Evolutionary conservation across 2,113 vertebrate genomes (phyloP), one percentile per base, ranked within the genome.

Genomic region (Limanda limanda): DNA sequence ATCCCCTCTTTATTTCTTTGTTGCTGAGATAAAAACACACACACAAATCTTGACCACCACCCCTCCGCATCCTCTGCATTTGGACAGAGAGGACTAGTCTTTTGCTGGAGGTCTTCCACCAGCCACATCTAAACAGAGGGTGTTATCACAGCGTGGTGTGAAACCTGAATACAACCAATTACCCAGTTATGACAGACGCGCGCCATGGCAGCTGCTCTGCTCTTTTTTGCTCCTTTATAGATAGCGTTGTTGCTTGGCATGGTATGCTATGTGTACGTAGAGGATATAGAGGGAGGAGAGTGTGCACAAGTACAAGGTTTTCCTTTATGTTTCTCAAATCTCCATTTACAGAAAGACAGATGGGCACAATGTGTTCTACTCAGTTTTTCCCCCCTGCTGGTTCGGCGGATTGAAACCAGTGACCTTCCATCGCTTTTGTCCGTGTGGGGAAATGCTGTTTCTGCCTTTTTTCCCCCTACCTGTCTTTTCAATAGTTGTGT

Each of bases 131-230:
- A 74, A 80, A 80, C 24, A 79, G 37, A 78, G 40, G 61, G 74
- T 68, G 84, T 86, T 86, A 88, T 88, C 83, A 17, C 86, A 84
- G 84, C 76, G 0, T 76, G 84, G 58, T 55, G 67, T 71, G 61
- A 66, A 78, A 68, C 40, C 72, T 78, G 78, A 87, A 84, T 69
- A 52, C 60, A 78, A 75, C 64, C 68, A 84, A 80, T 86, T 82
- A 88, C 51, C 83, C 56, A 58, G 56, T 63, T 78, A 68, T 77
- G 74, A 24, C 78, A 71, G 51, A 78, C 56, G 2, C 45, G 57
- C 51, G 14, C 40, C 58, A 11, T 58, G 35, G 31, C 79, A 85
- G 76, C 74, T 51, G 70, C 63, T 71, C 31, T 3, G 25, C 60
- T 66, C 63, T 40, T 45, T 37, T 62, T 77, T 52, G 37, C 59